Conservation (phyloP, 2,797 vertebrate species). For the Valencia hispanica region DNA sequence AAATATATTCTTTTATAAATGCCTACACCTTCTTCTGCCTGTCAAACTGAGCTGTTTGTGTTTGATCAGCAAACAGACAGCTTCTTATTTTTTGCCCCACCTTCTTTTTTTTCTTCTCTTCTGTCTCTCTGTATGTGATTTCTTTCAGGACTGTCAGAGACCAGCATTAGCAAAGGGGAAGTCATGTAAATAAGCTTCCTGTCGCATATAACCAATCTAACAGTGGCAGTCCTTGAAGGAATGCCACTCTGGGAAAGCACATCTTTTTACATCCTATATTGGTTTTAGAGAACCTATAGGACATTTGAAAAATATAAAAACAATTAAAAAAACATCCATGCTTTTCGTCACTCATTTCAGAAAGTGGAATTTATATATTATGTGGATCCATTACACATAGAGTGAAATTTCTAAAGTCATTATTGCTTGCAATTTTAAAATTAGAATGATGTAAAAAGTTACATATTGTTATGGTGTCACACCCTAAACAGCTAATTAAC, state of each 20-base stretch:
- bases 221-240: background rate
- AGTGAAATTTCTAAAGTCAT: background rate
- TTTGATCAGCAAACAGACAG: constrained; percentile 13
- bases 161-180: constrained; percentile 70
- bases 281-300: background rate
- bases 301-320: background rate
- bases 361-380: background rate
- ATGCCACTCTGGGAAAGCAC: background rate
- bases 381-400: background rate
- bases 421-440: background rate
- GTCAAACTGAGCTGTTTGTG: constrained; percentile 6
- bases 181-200: constrained; percentile 63
- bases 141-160: constrained; percentile 49
- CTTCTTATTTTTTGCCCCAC: constrained; percentile 3
- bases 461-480: no score
- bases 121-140: constrained; percentile 50
- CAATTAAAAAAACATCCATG: background rate
- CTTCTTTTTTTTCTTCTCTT: constrained; percentile 19
- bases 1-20: constrained; percentile 26
- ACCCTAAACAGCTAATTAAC: no score
- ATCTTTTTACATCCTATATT: background rate
- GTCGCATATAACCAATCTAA: constrained; percentile 52
- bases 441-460: no score
- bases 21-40: constrained; percentile 9
- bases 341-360: background rate